Base-by-base conservation (phyloP, 2,797 vertebrate species). In the Thaleichthys pacificus region DNA sequence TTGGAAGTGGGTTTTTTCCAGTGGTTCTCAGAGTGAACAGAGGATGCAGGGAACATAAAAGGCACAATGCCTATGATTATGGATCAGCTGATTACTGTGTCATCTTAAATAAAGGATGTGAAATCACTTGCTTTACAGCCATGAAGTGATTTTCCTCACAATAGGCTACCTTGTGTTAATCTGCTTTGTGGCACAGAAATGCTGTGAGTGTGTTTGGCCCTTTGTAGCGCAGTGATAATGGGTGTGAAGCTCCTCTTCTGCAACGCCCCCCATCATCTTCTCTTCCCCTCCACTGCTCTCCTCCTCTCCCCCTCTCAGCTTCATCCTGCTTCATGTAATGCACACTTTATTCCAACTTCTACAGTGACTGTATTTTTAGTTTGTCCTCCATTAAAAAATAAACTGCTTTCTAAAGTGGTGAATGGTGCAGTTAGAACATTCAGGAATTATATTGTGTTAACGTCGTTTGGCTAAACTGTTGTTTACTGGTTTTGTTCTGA, bases 1-100 rank as follows among this genome's bases (percentile, higher is more conserved):
- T 79, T 66, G 58, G 73, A 84, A 84, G 77, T 80, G 80, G 79
- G 79, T 66, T 84, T 80, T 42, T 77, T 73, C 77, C 63, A 42
- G 68, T 49, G 12, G 57, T 74, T 70, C 75, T 79, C 73, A 14
- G 84, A 86, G 86, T 84, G 80, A 79, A 19, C 70, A 61, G 82
- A 81, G 87, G 80, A 85, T 84, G 84, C 77, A 72, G 84, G 84
- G 85, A 86, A 85, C 85, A 89, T 11, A 77, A 72, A 77, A 79
- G 84, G 80, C 84, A 89, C 89, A 91, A 91, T 92, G 84, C 85
- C 79, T 82, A 74, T 90, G 91, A 93, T 93, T 91, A 91, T 85
- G 91, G 88, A 91, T 92, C 88, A 89, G 87, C 88, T 92, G 91
- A 92, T 92, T 88, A 84, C 89, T 90, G 88, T 92, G 91, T 92